Evolutionary conservation across 2,888 invertebrate genomes (phyloP).

Genomic region (Amiota communis): DNA sequence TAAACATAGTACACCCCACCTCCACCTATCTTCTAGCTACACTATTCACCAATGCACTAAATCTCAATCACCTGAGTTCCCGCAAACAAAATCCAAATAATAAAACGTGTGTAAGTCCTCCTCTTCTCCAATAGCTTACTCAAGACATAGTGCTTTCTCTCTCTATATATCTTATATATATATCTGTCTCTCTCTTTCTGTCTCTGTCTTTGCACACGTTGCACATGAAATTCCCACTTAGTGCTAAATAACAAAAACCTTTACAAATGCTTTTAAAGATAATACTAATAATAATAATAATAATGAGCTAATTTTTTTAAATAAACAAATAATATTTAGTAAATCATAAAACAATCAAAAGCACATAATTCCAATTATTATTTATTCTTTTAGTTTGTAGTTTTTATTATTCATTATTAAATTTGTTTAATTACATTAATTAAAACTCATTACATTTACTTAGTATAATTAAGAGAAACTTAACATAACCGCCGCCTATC

Average conservation of each 20-base stretch:
- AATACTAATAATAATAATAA: slow-evolving; percentile 48
- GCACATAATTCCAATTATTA: slow-evolving; percentile 47
- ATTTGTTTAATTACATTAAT: too few relatives aligned
- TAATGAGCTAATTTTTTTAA: slow-evolving; percentile 35
- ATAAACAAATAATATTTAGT: slow-evolving; percentile 36
- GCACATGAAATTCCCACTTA: slow-evolving; percentile 47
- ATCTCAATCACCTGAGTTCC: neutral
- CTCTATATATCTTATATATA: slow-evolving; percentile 29
- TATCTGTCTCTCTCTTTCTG: slow-evolving; percentile 38
- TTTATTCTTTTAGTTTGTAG: too few relatives aligned
- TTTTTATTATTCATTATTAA: slow-evolving; percentile 39
- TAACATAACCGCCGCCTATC: too few relatives aligned
- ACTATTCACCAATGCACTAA: slow-evolving; percentile 50
- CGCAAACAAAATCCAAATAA: too few relatives aligned
- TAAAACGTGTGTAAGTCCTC: slow-evolving; percentile 36
- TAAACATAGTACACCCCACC: slow-evolving; percentile 19
- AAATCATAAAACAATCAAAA: too few relatives aligned
- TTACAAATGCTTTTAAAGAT: slow-evolving; percentile 53
- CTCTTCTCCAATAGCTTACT: too few relatives aligned
- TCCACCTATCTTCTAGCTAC: neutral
- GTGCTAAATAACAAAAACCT: slow-evolving; percentile 43
- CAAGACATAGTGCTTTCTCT: slow-evolving; percentile 51
- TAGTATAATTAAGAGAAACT: too few relatives aligned
- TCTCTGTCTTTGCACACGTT: slow-evolving; percentile 42
- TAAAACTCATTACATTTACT: too few relatives aligned